These are phyloP conservation scores for Ailuropoda melanoleuca DNA, from an alignment of 2,113 vertebrate species.

Conservation along the genomic window DNA sequence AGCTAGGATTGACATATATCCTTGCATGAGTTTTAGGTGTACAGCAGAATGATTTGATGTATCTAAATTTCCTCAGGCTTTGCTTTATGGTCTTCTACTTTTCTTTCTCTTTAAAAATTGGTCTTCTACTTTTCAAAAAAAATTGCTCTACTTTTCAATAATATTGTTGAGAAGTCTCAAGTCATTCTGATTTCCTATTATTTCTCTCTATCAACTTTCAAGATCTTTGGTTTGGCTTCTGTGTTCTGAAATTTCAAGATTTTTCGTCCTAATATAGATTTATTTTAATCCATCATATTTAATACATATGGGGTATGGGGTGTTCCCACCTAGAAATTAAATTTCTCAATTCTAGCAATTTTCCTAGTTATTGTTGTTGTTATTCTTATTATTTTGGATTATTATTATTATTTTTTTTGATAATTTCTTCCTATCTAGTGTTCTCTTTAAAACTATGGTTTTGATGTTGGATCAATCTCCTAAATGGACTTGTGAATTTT, in stretches of 20 bases:
- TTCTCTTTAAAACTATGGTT: not conserved
- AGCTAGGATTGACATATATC: not conserved
- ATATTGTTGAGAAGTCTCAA: not conserved
- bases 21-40: not conserved
- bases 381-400: not conserved
- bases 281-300: slow-evolving; percentile 9
- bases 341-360: not conserved
- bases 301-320: not conserved
- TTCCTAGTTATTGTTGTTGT: not conserved
- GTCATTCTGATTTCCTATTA: not conserved
- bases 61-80: not conserved
- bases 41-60: not conserved
- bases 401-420: not conserved
- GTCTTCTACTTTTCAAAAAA: not conserved
- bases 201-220: not conserved
- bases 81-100: not conserved
- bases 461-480: not conserved
- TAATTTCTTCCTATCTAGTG: not conserved
- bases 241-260: slow-evolving; percentile 21
- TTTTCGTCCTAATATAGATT: not conserved
- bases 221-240: not conserved
- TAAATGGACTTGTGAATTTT: not conserved
- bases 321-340: not conserved
- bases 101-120: not conserved
- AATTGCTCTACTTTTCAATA: not conserved